Evolutionary conservation across 2,797 vertebrate genomes (phyloP), one percentile per base, ranked within the genome.

Genomic region (Megaceryle alcyon): DNA sequence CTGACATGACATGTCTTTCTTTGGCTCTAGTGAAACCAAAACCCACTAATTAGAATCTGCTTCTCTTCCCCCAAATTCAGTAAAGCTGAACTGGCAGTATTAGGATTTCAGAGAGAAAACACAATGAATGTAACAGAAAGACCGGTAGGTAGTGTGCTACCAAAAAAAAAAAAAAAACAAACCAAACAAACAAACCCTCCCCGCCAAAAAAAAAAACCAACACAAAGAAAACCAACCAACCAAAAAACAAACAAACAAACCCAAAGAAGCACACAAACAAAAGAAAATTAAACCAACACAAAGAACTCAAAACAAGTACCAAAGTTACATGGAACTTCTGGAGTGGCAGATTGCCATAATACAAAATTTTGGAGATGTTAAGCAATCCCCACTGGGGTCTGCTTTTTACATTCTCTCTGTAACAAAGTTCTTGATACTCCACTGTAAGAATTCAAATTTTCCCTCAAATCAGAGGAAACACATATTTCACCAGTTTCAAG

Each of bases 51-150:
- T 95, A 94, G 92, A 87, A 87, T 28, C 23, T 66, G 26, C 16
- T 76, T 65, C 28, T 75, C 26, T 86, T 72, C 15, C 21, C 29
- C 7, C 9, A 82, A 46, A 82, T 69, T 91, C 81, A 92, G 49
- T 46, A 88, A 93, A 88, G 26, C 31, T 92, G 86, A 96, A 83
- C 60, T 76, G 75, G 14, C 26, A 77, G n/a, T 49, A 73, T 84
- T 64, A 85, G 37, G 37, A 66, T 94, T 90, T 84, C 39, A 91
- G 75, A 81, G n/a, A 26, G 48, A 91, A 92, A 59, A 59, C 10
- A 64, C 12, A 66, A 43, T 41, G 16, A 70, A 77, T 39, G 13
- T 43, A 82, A 46, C 54, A 92, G 49, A 13, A 48, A 86, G 22
- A 63, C 73, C 31, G 33, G 25, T 29, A 56, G 1, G 12, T 31